Conservation (phyloP, 2,113 vertebrate genomes). For the Pseudopodoces humilis region DNA sequence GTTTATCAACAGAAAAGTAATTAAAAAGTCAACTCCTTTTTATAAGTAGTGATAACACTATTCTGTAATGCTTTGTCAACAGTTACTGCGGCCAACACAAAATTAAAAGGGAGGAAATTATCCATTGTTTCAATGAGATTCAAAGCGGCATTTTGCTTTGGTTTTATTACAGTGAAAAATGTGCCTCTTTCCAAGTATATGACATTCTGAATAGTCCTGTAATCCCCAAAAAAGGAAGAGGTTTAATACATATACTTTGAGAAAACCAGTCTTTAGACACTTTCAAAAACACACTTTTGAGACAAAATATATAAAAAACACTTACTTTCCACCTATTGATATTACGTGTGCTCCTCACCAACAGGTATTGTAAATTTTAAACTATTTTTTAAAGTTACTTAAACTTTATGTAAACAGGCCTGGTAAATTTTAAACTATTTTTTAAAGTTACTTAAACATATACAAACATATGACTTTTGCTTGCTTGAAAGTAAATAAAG, state of each 20-base stretch:
- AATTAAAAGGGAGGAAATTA: not conserved
- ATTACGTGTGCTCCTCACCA: not conserved
- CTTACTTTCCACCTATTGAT: not conserved
- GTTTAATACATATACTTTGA: not conserved
- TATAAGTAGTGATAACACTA: not conserved
- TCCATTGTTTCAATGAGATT: not conserved
- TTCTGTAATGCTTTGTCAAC: not conserved
- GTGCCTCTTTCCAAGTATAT: not conserved
- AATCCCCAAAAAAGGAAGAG: not conserved
- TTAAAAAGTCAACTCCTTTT: not conserved
- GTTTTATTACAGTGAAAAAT: not conserved
- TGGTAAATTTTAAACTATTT: not conserved
- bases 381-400: too few relatives aligned
- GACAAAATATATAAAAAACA: not conserved
- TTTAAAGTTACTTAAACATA: not conserved
- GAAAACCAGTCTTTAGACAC: not conserved
- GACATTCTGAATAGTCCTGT: not conserved
- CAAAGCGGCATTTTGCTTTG: not conserved
- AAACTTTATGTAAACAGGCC: too few relatives aligned
- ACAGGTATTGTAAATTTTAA: not conserved
- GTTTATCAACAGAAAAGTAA: slow-evolving; percentile 3
- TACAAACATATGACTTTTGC: not conserved
- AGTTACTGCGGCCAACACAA: not conserved
- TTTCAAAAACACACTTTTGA: not conserved
- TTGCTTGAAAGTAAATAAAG: not conserved